Conservation (phyloP, 2,113 vertebrate species). For the Collichthys lucidus region DNA sequence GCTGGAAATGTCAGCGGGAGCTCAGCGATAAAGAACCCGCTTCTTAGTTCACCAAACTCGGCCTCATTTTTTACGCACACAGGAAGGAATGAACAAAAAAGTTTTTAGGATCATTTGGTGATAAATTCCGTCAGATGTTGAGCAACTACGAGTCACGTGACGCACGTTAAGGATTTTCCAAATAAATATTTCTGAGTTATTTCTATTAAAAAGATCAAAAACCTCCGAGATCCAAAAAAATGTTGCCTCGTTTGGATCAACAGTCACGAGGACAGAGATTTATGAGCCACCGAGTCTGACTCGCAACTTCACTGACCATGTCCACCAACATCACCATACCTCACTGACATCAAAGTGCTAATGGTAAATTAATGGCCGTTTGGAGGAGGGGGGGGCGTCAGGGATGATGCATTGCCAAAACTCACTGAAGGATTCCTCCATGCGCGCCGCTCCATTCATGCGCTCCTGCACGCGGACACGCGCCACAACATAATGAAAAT, state of each 20-base stretch:
- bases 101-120: not conserved
- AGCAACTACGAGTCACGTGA: not conserved
- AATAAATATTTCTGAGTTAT: not conserved
- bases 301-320: slow-evolving; percentile 43
- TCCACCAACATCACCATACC: slow-evolving; percentile 63
- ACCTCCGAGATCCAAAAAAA: not conserved
- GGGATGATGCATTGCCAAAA: slow-evolving; percentile 62
- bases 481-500: slow-evolving; percentile 41
- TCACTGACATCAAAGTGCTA: slow-evolving; percentile 72
- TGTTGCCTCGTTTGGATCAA: slow-evolving; percentile 7
- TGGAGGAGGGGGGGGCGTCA: slow-evolving; percentile 50
- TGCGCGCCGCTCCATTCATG: slow-evolving; percentile 46
- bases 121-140: not conserved
- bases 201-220: slow-evolving; percentile 8
- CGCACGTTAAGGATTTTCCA: not conserved
- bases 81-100: not conserved
- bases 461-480: slow-evolving; percentile 40
- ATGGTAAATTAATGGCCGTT: slow-evolving; percentile 71
- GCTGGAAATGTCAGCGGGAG: not conserved
- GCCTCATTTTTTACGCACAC: not conserved
- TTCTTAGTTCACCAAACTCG: not conserved
- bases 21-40: not conserved
- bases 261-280: not conserved
- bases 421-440: slow-evolving; percentile 56
- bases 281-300: slow-evolving; percentile 32